Conservation (phyloP, 2,888 invertebrate genomes). For the Nomada flava region DNA sequence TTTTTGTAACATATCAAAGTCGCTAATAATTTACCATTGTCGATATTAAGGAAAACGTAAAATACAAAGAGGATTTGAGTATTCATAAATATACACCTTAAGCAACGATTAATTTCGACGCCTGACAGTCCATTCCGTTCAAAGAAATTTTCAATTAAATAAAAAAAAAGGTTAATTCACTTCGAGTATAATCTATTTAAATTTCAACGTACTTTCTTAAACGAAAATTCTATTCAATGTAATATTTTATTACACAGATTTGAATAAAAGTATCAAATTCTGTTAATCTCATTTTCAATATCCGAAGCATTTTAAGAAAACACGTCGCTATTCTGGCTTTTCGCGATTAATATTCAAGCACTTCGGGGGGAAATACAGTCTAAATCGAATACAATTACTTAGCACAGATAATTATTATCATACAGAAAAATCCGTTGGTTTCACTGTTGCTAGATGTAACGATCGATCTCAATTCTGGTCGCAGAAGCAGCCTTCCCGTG, state of each 20-base stretch:
- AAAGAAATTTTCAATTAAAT: not conserved
- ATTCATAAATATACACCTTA: conserved; percentile 16
- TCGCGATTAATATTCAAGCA: too few species aligned
- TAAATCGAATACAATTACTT: too few species aligned
- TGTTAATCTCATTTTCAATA: too few species aligned
- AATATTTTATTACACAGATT: too few species aligned
- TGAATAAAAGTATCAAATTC: too few species aligned
- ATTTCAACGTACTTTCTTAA: not conserved
- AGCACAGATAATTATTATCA: not conserved
- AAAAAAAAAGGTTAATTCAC: not conserved
- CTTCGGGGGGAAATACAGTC: too few species aligned
- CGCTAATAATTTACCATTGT: not conserved
- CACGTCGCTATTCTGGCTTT: too few species aligned
- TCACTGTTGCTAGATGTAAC: not conserved
- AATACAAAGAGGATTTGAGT: conserved; percentile 25
- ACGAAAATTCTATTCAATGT: not conserved
- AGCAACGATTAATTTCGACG: not conserved
- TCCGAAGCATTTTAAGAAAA: too few species aligned
- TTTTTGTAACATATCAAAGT: not conserved
- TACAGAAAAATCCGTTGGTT: not conserved
- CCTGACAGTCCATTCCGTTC: too few species aligned
- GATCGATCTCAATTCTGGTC: conserved; percentile 83
- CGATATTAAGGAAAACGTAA: not conserved
- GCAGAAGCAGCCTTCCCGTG: conserved; percentile 93
- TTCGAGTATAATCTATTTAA: not conserved